Base-by-base conservation (phyloP, 2,797 vertebrate genomes). In the Anableps anableps region DNA sequence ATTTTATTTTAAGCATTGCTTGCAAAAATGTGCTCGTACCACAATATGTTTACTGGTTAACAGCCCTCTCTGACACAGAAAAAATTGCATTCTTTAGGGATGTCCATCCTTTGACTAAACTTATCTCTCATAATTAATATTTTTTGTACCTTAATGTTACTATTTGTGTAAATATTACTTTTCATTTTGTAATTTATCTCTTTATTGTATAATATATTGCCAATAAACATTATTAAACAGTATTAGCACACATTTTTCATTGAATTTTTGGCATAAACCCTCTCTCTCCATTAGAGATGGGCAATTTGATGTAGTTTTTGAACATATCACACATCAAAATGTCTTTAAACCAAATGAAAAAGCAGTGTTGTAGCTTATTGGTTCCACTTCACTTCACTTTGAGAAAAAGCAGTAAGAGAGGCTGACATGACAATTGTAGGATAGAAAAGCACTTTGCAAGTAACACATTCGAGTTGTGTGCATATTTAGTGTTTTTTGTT, bases 401-500 rank as follows among this genome's bases (percentile, higher is more conserved):
- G 84, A 84, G 76, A 76, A 77, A 64, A 23, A 76, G 36, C 23
- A 48, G 73, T 53, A 47, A 74, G 68, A 72, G 70, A 78, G 64
- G 74, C 74, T 75, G 74, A 82, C 31, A 14, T 80, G 83, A 80
- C 79, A 79, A 82, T 84, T 78, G 78, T 68, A n/a, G 41, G 80
- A 84, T 72, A 75, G 80, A 84, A 75, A 86, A 85, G 78, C 86
- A 81, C 80, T 88, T 86, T 83, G 38, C 60, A 41, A 74, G 73
- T 84, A 75, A 64, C 68, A 75, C 71, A 48, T 62, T 80, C 0
- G 1, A 82, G 60, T 68, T 7, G 0, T 80, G 77, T 86, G 50
- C 88, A 81, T 86, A 89, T 88, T 91, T 83, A 84, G 36, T 43
- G 53, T 78, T 60, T 82, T 74, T 77, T 73, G 72, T 74, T 83